Evolutionary conservation across 2,888 invertebrate genomes (phyloP).

Genomic region (Eubasilissa splendida): DNA sequence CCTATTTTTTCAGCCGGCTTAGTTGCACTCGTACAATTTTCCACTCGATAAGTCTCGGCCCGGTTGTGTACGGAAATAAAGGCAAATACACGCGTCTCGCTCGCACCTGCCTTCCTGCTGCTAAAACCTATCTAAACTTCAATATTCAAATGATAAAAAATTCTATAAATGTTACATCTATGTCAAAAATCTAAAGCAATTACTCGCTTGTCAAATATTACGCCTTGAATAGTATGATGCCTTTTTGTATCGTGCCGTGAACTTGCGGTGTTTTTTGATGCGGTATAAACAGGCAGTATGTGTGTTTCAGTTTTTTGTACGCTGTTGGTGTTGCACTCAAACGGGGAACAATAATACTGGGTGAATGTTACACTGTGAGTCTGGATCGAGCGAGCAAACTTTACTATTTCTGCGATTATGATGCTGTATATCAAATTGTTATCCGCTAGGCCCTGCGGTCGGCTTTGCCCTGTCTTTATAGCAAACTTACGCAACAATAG

Average conservation of each 20-base stretch:
- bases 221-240: neutral
- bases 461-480: too few relatives aligned
- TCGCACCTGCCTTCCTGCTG: slow-evolving; percentile 21
- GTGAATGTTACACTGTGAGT: slow-evolving; percentile 15
- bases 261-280: neutral
- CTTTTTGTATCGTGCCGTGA: neutral
- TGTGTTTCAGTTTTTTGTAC: slow-evolving; percentile 32
- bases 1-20: slow-evolving; percentile 49
- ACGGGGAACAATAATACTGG: slow-evolving; percentile 37
- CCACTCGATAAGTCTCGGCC: slow-evolving; percentile 51
- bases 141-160: neutral
- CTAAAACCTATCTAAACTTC: neutral
- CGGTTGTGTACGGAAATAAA: slow-evolving; percentile 34
- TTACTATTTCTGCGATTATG: too few relatives aligned
- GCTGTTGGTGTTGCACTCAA: slow-evolving; percentile 43
- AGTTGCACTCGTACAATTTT: slow-evolving; percentile 53
- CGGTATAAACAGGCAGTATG: neutral
- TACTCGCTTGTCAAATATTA: too few relatives aligned
- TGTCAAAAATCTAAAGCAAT: neutral
- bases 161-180: neutral
- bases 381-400: too few relatives aligned
- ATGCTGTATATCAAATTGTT: too few relatives aligned
- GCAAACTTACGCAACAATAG: too few relatives aligned
- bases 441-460: too few relatives aligned
- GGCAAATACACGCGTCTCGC: slow-evolving; percentile 23